Evolutionary conservation across 2,888 invertebrate species (phyloP).

Genomic region (Gari tellinella): DNA sequence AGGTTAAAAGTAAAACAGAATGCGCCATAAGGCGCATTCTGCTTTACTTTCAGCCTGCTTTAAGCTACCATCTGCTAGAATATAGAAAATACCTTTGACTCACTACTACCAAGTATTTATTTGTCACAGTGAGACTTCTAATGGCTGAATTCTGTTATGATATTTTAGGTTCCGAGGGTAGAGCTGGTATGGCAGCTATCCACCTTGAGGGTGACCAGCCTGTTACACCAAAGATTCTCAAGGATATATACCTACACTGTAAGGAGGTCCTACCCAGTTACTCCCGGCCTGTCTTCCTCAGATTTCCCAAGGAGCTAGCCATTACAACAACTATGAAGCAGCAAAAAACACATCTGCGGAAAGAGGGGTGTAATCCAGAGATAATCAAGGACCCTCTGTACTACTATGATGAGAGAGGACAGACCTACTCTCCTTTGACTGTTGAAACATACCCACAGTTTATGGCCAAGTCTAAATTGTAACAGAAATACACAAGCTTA

Average conservation of each 20-base stretch:
- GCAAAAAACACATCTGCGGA: conserved; percentile 70
- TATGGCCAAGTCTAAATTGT: conserved; percentile 55
- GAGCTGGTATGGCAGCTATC: conserved; percentile 81
- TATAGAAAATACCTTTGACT: too few species aligned
- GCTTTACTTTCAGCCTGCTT: too few species aligned
- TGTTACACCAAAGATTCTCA: conserved; percentile 48
- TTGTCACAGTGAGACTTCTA: too few species aligned
- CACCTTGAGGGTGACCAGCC: conserved; percentile 61
- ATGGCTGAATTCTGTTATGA: background rate
- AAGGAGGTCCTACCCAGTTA: conserved; percentile 29
- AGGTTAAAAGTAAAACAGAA: too few species aligned
- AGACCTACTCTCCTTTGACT: conserved; percentile 65
- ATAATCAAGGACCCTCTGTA: conserved; percentile 68
- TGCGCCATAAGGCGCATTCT: too few species aligned
- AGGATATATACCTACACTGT: conserved; percentile 67
- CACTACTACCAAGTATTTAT: too few species aligned
- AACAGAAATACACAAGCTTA: background rate
- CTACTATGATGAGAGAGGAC: conserved; percentile 54
- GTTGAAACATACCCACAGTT: conserved; percentile 45
- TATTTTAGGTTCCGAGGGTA: conserved; percentile 66
- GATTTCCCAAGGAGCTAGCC: conserved; percentile 37
- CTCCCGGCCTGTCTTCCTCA: conserved; percentile 32
- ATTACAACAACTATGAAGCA: conserved; percentile 70
- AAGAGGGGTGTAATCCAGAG: conserved; percentile 75
- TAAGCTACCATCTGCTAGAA: too few species aligned